Percentiles rank a stretch among this genome's conserved stretches.
These are phyloP conservation scores for Leptobrachium leishanense DNA, from an alignment of 2,113 vertebrate species.

Conservation along the genomic window DNA sequence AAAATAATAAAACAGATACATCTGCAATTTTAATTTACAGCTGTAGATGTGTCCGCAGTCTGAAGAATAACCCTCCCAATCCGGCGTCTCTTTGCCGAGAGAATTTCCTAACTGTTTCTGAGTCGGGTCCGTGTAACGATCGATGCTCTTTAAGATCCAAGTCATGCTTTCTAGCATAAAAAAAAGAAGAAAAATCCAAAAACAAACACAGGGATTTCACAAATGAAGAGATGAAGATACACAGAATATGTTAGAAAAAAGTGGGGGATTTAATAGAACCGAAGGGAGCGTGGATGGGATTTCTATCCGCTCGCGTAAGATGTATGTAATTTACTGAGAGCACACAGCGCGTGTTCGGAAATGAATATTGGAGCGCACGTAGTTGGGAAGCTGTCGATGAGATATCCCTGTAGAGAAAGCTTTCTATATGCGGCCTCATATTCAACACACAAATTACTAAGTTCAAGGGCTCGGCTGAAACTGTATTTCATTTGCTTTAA, in stretches of 20 bases:
- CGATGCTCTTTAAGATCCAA: background rate
- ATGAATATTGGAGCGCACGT: conserved; percentile 18
- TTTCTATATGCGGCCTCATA: conserved; percentile 25
- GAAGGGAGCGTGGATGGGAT: background rate
- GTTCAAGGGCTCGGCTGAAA: conserved; percentile 22
- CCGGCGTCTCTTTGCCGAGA: no score
- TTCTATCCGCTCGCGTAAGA: background rate
- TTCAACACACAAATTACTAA: background rate
- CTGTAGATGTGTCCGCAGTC: no score
- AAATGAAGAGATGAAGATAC: background rate
- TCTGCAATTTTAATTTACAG: no score
- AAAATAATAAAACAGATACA: no score
- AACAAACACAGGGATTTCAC: background rate
- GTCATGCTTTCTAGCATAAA: background rate
- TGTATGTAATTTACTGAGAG: conserved; percentile 6
- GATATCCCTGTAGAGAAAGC: background rate
- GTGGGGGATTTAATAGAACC: background rate
- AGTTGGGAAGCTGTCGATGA: conserved; percentile 12
- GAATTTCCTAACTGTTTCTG: no score
- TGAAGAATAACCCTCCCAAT: no score
- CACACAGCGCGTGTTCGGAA: background rate
- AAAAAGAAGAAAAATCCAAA: background rate
- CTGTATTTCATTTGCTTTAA: conserved; percentile 26
- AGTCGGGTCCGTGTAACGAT: background rate
- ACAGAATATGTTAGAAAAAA: background rate